These are phyloP conservation scores for Dione vanillae DNA, from an alignment of 2,888 invertebrate species.

Conservation along the genomic window DNA sequence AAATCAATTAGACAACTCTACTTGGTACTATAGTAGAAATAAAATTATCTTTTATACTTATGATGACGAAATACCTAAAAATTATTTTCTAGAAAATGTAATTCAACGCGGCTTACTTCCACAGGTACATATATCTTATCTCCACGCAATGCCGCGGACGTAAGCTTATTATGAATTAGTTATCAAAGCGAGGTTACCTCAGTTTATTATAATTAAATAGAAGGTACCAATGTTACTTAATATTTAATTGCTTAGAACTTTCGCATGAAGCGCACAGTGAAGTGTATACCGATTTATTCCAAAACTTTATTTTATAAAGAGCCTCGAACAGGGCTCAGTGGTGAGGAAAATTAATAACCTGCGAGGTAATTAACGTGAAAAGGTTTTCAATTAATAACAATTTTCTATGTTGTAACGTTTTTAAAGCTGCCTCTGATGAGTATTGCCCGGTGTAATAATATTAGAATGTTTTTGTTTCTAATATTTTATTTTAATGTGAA, in stretches of 20 bases:
- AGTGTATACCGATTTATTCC: slow-evolving; percentile 37
- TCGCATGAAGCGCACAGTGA: slow-evolving; percentile 29
- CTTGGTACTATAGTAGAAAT: no score
- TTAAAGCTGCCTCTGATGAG: slow-evolving; percentile 2
- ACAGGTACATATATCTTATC: neutral
- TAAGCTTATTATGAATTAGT: neutral
- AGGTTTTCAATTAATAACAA: slow-evolving; percentile 36
- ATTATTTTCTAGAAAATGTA: no score
- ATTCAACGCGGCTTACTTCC: no score
- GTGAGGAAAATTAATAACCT: slow-evolving; percentile 37
- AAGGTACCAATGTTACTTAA: slow-evolving; percentile 26
- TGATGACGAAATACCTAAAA: no score
- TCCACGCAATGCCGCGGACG: neutral
- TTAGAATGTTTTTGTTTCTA: neutral
- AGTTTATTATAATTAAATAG: slow-evolving; percentile 24
- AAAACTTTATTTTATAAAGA: slow-evolving; percentile 31
- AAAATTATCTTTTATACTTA: no score
- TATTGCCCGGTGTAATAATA: slow-evolving; percentile 2
- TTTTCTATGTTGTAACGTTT: slow-evolving; percentile 26
- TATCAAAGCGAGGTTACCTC: neutral
- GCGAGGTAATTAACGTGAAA: slow-evolving; percentile 31
- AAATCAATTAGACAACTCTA: no score
- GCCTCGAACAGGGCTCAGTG: slow-evolving; percentile 35
- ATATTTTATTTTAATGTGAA: neutral
- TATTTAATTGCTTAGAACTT: slow-evolving; percentile 31